Conservation (phyloP, 2,888 invertebrate species). For the Microplitis deprimator region DNA sequence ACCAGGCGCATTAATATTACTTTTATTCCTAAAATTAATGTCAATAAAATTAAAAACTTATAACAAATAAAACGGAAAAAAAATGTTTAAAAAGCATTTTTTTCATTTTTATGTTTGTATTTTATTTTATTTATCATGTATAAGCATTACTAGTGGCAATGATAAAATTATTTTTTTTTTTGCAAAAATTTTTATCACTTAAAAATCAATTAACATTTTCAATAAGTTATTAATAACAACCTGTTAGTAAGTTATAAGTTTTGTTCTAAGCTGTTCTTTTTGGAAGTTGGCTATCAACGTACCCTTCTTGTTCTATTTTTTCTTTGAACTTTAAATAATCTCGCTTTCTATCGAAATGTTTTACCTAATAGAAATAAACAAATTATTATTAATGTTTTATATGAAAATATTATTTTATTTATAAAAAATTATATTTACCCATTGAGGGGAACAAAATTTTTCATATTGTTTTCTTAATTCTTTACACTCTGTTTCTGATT, state of each 20-base stretch:
- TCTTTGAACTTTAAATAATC: conserved; percentile 91
- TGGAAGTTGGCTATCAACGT: conserved; percentile 78
- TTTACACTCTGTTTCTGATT: conserved; percentile 79
- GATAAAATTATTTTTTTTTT: too few species aligned
- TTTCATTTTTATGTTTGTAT: too few species aligned
- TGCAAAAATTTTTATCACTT: background rate
- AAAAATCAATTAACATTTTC: conserved; percentile 14
- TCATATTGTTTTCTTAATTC: conserved; percentile 83
- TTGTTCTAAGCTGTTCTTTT: conserved; percentile 66
- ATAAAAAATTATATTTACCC: conserved; percentile 75
- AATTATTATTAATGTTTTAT: conserved; percentile 20
- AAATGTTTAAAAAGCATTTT: too few species aligned
- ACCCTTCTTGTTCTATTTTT: conserved; percentile 88
- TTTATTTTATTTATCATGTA: background rate
- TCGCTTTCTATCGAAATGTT: conserved; percentile 93
- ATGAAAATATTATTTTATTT: conserved; percentile 8
- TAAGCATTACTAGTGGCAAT: background rate
- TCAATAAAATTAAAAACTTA: background rate
- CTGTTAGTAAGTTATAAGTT: conserved; percentile 67
- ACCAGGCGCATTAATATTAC: background rate
- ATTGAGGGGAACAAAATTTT: conserved; percentile 84
- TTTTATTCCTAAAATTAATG: conserved; percentile 10
- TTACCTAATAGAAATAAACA: conserved; percentile 73
- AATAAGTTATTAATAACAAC: conserved; percentile 55
- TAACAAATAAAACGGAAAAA: background rate